Base-by-base conservation (phyloP, 2,888 invertebrate species). In the Prosapia bicincta region DNA sequence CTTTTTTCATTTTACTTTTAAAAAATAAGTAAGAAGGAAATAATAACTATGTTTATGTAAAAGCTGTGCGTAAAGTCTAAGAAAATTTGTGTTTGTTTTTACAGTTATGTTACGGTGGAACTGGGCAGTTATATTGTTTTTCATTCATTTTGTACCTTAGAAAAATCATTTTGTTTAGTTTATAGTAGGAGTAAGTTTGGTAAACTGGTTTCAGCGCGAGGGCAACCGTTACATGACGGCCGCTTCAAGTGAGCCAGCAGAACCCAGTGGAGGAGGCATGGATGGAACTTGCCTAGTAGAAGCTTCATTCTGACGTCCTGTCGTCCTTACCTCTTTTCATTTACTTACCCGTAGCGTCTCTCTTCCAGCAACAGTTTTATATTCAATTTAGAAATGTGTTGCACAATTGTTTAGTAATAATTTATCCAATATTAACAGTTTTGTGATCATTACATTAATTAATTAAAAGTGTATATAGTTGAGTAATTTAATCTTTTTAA, bases 261-360 rank as follows among this genome's bases (percentile, higher is more conserved):
- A 75, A 66, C 15, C 75, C 15, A 75, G 66, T 71, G 71, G 71
- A 15, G 75, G 66, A 38, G 75, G 75, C 23, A 69, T 74, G 75
- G 75, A 75, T 43, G 75, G 75, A 66, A 75, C 75, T 26, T 75
- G 75, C 38, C 75, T 75, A n/a, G 75, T 75, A 38, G 75, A 75
- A 66, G 75, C 75, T 66, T 75, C 75, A 20, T 75, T 75, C 32
- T 75, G 75, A 75, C 75, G 32, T 70, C 71, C 67, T 67, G 26
- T 7, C 69, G 25, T 15, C 30, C 26, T 66, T 26, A 25, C 5
- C 13, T 67, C 72, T 67, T n/a, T n/a, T n/a, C n/a, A n/a, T 20
- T 38, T 30, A 38, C 38, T 38, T 9, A 13, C 38, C 38, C 9
- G 30, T 30, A 30, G 30, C 30, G 6, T 30, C 30, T 32, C 13